Conservation (phyloP, 2,888 invertebrate genomes). For the Macaria liturata region DNA sequence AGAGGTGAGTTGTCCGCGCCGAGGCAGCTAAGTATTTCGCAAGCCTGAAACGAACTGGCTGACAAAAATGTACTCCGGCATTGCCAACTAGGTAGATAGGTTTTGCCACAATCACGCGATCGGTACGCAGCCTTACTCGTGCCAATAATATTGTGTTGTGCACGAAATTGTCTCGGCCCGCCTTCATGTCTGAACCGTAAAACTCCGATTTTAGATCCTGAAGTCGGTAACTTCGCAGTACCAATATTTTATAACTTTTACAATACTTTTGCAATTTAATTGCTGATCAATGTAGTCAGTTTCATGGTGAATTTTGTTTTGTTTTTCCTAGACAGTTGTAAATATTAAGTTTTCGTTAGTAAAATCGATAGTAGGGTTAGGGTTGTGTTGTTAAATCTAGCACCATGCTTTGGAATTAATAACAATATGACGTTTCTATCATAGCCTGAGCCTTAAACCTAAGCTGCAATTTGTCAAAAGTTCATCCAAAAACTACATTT, state of each 20-base stretch:
- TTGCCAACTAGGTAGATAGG: constrained; percentile 73
- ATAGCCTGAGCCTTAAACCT: too few species aligned
- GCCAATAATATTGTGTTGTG: constrained; percentile 52
- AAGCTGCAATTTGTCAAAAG: constrained; percentile 21
- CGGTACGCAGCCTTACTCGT: constrained; percentile 51
- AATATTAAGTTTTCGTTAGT: constrained; percentile 24
- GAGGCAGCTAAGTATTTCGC: constrained; percentile 62
- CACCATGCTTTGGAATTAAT: constrained; percentile 1
- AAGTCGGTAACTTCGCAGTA: background rate
- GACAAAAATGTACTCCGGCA: constrained; percentile 61
- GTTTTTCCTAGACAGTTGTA: constrained; percentile 14
- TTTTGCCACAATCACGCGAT: constrained; percentile 75
- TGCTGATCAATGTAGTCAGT: constrained; percentile 2
- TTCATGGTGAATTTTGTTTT: constrained; percentile 12
- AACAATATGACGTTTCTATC: too few species aligned
- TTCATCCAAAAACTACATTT: constrained; percentile 32
- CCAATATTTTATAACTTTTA: constrained; percentile 8
- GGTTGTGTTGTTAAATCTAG: too few species aligned
- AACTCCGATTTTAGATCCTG: constrained; percentile 30
- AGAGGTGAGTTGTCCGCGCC: constrained; percentile 42
- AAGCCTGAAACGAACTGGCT: constrained; percentile 69
- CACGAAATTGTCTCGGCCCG: constrained; percentile 44
- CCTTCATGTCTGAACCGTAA: constrained; percentile 29
- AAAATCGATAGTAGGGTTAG: too few species aligned
- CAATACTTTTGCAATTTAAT: constrained; percentile 5